Evolutionary conservation across 2,113 vertebrate species (phyloP).

Genomic region (Microcebus ravelobensis): DNA sequence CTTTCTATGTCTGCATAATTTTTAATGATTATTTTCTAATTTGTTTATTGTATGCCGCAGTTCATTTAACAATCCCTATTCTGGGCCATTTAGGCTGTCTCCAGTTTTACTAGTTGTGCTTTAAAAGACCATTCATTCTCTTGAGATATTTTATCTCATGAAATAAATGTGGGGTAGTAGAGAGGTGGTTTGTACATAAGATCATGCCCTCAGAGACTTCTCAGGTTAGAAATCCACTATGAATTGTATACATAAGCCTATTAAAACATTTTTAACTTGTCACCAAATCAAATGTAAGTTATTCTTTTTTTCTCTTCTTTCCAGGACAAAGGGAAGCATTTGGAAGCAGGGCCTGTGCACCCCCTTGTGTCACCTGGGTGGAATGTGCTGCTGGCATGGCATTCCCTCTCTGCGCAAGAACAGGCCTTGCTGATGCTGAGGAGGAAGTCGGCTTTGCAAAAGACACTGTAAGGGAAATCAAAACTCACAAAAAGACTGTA

Average conservation of each 20-base stretch:
- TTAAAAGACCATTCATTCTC: background rate
- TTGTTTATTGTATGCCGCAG: slow-evolving; percentile 2
- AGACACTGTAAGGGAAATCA: background rate
- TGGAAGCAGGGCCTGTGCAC: slow-evolving; percentile 18
- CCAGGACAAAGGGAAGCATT: slow-evolving; percentile 27
- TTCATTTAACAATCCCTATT: background rate
- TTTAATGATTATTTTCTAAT: slow-evolving; percentile 32
- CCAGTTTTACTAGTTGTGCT: background rate
- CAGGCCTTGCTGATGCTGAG: background rate
- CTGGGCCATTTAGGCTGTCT: background rate
- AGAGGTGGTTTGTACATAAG: background rate
- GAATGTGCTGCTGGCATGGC: background rate
- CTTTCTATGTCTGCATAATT: background rate
- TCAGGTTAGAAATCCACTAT: background rate
- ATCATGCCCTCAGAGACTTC: background rate
- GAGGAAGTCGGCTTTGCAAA: background rate
- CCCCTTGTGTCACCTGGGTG: slow-evolving; percentile 28
- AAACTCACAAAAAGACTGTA: background rate
- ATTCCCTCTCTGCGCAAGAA: background rate
- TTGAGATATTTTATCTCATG: background rate
- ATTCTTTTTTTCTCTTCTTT: background rate
- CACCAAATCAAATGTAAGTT: background rate
- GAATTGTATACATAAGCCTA: background rate
- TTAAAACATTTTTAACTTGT: slow-evolving; percentile 29
- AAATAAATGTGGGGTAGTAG: background rate